Evolutionary conservation across 2,113 vertebrate species (phyloP), one percentile per base, ranked within the genome.

Genomic region (Sebastes schlegelii): DNA sequence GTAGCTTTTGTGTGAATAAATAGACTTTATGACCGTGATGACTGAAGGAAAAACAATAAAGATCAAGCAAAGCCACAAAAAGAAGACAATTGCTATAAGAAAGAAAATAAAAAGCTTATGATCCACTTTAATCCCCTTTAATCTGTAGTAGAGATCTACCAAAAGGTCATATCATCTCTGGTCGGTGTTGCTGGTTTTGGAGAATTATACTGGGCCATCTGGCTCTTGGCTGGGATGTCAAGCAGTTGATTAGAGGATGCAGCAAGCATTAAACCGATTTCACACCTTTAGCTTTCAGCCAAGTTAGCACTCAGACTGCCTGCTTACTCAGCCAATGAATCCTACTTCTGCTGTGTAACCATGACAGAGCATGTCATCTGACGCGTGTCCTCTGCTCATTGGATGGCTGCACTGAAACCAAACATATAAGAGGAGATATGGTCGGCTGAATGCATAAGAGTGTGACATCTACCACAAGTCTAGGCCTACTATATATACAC

Each of bases 221-320:
- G 84, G 26, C 65, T 85, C 73, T 69, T 67, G 54, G 70, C 69
- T 73, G 49, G 63, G 57, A 76, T 68, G 75, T 69, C 69, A 55
- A 72, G 63, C 26, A 0, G 46, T 49, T 86, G 61, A 85, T 79
- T 74, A 40, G 1, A 81, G 71, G 69, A 79, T 66, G 73, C 61
- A 68, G 14, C 26, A 70, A 58, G 52, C 14, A 74, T 76, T 51
- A 73, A 81, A 83, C 42, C 2, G 3, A 77, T 87, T 72, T 76
- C 49, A 65, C 63, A 46, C 66, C 60, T 77, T 74, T 52, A 46
- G 51, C 45, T 63, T 69, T 68, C 17, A 75, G 61, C 40, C 71
- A 77, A 62, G 51, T 17, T 43, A 60, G 43, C 21, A 46, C 2
- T n/a, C 62, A 26, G 62, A 51, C 34, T 11, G 19, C 26, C 34